Evolutionary conservation across 2,113 vertebrate genomes (phyloP).

Genomic region (Raphicerus campestris): DNA sequence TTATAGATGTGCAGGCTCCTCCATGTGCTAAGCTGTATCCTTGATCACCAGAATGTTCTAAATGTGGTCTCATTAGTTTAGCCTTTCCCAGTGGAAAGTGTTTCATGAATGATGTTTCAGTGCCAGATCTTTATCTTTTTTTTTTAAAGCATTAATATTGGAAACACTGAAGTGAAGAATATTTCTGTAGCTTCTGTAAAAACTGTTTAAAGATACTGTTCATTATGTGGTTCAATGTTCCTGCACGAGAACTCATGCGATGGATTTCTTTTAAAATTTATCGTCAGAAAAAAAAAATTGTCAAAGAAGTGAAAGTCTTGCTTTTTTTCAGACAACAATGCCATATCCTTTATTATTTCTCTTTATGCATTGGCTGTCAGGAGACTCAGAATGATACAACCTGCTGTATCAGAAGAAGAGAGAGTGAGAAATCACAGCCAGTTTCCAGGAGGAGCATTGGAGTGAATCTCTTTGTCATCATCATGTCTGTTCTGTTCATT

Average conservation of each 20-base stretch:
- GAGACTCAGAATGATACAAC: background rate
- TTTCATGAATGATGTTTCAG: conserved; percentile 42
- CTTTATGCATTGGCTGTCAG: background rate
- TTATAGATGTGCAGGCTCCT: background rate
- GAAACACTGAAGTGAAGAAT: conserved; percentile 51
- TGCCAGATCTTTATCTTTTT: conserved; percentile 31
- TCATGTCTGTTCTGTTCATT: background rate
- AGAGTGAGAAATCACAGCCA: background rate
- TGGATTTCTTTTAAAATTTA: conserved; percentile 41
- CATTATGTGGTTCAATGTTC: conserved; percentile 55
- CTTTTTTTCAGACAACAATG: background rate
- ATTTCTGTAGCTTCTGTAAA: conserved; percentile 53
- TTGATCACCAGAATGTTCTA: background rate
- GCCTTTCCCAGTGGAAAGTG: background rate
- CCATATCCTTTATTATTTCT: conserved; percentile 24
- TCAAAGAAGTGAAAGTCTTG: conserved; percentile 28
- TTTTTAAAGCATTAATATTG: conserved; percentile 27
- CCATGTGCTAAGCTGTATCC: background rate
- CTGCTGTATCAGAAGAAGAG: background rate
- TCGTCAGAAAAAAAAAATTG: conserved; percentile 21
- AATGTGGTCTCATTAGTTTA: conserved; percentile 16
- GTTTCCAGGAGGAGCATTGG: background rate
- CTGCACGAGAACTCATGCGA: background rate
- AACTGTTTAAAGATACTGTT: conserved; percentile 41
- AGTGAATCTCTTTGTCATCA: background rate